Evolutionary conservation across 1,140 invertebrate genomes (phyloP), one percentile per base, ranked within the genome.

Genomic region (Drosophila auraria): DNA sequence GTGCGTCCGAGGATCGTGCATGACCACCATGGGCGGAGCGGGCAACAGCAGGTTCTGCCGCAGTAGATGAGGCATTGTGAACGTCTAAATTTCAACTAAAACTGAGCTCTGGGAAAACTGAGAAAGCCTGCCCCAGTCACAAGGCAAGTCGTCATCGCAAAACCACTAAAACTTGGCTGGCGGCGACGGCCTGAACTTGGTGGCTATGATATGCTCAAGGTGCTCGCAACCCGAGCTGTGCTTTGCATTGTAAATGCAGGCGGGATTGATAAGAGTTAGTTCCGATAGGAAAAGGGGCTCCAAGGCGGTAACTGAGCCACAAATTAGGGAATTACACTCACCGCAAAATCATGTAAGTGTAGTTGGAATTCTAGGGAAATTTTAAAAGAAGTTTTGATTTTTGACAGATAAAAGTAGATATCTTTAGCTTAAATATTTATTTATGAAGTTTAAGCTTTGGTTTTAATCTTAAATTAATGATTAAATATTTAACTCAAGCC

Each of bases 1-100:
- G 44, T 82, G 82, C 6, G 87, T 90, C n/a, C 86, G 86, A 20
- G 79, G 76, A 82, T 90, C 87, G 69, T 78, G 78, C 62, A 84
- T 59, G 49, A 68, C 74, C 50, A 82, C 71, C 40, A 63, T 75
- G 53, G 87, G 82, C 47, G 81, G 62, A 15, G 54, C 44, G 30
- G 84, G 84, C 73, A 89, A 30, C 51, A 84, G 14, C 40, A 86
- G 57, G 58, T 78, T 81, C 56, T 87, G 83, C 51, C 86, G 82
- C 60, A 90, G 42, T 54, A 59, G 68, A 49, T 89, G 79, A 51
- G 86, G 71, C 86, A 89, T 90, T 56, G 40, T 73, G 33, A 62
- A 82, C 71, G 80, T 65, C 70, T 45, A 57, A 38, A 56, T 75
- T 60, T 30, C 70, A 70, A 89, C 86, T 90, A 64, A 70, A 53